Conservation (phyloP, 2,797 vertebrate genomes). For the Argyrosomus regius region DNA sequence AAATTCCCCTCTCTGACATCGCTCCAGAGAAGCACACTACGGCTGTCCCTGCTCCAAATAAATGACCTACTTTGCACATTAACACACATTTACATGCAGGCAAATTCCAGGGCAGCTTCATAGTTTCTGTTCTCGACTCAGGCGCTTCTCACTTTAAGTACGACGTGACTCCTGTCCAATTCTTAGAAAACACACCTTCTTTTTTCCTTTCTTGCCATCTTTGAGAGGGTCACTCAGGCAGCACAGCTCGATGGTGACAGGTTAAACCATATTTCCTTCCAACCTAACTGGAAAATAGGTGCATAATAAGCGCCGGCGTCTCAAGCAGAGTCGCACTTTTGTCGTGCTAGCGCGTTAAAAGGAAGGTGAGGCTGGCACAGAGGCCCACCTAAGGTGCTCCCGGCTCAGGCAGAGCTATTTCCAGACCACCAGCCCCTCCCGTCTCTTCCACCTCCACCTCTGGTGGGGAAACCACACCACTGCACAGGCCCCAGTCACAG, state of each 20-base stretch:
- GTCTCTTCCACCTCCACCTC: constrained; percentile 70
- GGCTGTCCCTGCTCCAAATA: constrained; percentile 83
- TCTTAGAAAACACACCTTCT: constrained; percentile 67
- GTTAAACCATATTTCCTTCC: constrained; percentile 44
- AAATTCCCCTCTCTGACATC: constrained; percentile 77
- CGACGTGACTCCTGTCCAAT: constrained; percentile 54
- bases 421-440: constrained; percentile 70
- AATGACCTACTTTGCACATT: constrained; percentile 87
- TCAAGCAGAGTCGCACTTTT: constrained; percentile 50
- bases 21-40: constrained; percentile 72
- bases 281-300: constrained; percentile 37
- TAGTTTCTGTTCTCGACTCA: constrained; percentile 55
- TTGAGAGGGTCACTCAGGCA: constrained; percentile 46
- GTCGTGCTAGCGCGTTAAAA: constrained; percentile 52
- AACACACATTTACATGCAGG: constrained; percentile 81
- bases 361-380: constrained; percentile 63
- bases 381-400: constrained; percentile 75
- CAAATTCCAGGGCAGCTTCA: constrained; percentile 70
- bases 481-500: constrained; percentile 71
- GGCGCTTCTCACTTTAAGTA: constrained; percentile 53
- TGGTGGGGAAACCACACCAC: constrained; percentile 75
- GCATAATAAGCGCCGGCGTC: constrained; percentile 34
- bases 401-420: constrained; percentile 76
- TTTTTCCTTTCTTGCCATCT: constrained; percentile 45
- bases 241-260: constrained; percentile 25